These are phyloP conservation scores for Trachelus troglodyta DNA, from an alignment of 2,888 invertebrate genomes.

Conservation along the genomic window DNA sequence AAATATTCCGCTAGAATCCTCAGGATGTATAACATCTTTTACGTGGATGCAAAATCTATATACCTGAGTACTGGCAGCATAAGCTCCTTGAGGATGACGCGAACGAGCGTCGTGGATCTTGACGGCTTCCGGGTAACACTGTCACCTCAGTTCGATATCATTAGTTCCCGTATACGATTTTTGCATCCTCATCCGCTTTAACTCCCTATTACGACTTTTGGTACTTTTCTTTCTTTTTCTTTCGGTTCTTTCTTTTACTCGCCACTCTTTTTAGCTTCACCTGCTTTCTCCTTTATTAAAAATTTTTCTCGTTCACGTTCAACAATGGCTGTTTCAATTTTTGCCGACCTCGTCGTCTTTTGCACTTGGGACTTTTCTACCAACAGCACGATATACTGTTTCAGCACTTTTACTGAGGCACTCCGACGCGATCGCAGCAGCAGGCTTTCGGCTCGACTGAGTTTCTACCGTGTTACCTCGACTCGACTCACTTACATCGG, in stretches of 20 bases:
- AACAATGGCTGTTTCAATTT: neutral
- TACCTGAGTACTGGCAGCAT: neutral
- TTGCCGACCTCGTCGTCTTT: neutral
- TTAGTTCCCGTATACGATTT: neutral
- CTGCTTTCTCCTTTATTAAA: neutral
- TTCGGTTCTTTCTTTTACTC: too few relatives aligned
- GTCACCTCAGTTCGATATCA: neutral
- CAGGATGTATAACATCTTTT: neutral
- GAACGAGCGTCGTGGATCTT: neutral
- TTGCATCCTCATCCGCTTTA: neutral
- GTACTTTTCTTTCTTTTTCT: neutral
- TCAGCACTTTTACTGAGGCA: neutral
- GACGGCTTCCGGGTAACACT: neutral
- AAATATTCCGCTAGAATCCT: neutral
- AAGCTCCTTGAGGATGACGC: neutral
- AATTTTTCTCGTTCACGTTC: neutral
- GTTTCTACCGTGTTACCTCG: slow-evolving; percentile 24
- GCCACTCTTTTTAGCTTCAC: neutral
- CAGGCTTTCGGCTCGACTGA: slow-evolving; percentile 38
- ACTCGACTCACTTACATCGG: neutral
- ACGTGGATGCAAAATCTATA: neutral
- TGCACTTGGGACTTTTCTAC: neutral
- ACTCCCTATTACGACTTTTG: neutral
- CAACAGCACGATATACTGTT: neutral
- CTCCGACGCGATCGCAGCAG: neutral